A percentile compares a stretch with the other conserved stretches of the same genome.
Evolutionary conservation across 1,140 invertebrate genomes (phyloP).

Genomic region (Drosophila serrata): DNA sequence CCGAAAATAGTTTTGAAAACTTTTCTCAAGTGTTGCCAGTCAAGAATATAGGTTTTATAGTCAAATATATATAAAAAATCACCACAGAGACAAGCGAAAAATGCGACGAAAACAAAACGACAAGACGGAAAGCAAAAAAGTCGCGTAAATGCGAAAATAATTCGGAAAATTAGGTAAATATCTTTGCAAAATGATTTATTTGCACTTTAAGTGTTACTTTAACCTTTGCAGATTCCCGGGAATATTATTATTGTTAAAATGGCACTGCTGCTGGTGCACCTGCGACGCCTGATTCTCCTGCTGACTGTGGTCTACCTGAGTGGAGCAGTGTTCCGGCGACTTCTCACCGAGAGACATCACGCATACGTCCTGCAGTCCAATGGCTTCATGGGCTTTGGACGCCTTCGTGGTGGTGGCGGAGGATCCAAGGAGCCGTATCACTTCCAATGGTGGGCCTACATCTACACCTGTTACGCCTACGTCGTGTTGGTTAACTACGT

Average conservation of each 20-base stretch:
- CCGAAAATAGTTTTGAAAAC: conserved; percentile 41
- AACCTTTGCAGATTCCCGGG: background rate
- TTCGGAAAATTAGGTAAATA: conserved; percentile 33
- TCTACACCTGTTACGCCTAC: conserved; percentile 76
- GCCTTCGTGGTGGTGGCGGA: conserved; percentile 16
- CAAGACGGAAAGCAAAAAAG: conserved; percentile 41
- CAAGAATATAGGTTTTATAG: background rate
- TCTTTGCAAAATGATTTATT: conserved; percentile 16
- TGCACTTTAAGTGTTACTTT: background rate
- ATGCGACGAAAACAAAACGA: conserved; percentile 73
- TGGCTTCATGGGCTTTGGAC: conserved; percentile 32
- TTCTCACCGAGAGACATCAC: conserved; percentile 68
- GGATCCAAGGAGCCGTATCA: conserved; percentile 67
- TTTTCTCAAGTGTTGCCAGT: conserved; percentile 61
- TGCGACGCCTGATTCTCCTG: conserved; percentile 77
- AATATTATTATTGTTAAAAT: conserved; percentile 32
- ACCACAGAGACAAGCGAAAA: conserved; percentile 52
- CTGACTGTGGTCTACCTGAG: conserved; percentile 78
- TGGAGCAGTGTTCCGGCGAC: conserved; percentile 64
- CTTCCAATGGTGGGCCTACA: conserved; percentile 84
- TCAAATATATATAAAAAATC: conserved; percentile 21
- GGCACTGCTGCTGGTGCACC: conserved; percentile 74
- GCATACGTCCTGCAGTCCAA: conserved; percentile 61
- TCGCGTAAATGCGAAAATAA: conserved; percentile 47
- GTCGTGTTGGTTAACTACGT: conserved; percentile 73